Evolutionary conservation across 2,888 invertebrate genomes (phyloP).

Genomic region (Sepioteuthis lessoniana): DNA sequence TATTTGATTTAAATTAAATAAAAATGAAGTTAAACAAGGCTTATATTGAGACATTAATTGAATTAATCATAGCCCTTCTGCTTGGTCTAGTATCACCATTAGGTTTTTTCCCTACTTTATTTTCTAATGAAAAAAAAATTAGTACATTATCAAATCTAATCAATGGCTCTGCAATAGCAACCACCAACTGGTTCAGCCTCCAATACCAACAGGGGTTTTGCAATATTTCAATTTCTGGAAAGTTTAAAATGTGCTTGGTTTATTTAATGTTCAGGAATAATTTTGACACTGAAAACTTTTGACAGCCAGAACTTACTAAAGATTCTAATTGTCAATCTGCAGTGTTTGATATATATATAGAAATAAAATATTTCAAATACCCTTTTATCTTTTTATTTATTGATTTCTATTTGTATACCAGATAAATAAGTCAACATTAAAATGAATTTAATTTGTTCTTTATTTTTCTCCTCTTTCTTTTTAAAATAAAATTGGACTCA

Average conservation of each 20-base stretch:
- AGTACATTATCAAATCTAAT: too few relatives aligned
- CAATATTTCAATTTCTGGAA: too few relatives aligned
- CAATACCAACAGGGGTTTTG: too few relatives aligned
- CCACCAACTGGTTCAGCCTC: not conserved
- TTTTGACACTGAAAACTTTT: not conserved
- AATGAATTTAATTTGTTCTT: too few relatives aligned
- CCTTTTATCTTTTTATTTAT: not conserved
- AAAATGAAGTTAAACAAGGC: too few relatives aligned
- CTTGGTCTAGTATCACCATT: not conserved
- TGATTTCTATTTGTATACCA: not conserved
- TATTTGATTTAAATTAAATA: not conserved
- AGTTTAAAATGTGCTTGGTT: too few relatives aligned
- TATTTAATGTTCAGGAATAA: not conserved
- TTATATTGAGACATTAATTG: not conserved
- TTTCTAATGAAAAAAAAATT: too few relatives aligned
- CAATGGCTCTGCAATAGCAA: not conserved
- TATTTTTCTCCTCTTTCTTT: too few relatives aligned
- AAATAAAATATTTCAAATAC: not conserved
- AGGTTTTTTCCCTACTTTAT: too few relatives aligned
- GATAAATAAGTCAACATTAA: too few relatives aligned
- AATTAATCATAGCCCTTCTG: not conserved
- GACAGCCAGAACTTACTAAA: not conserved
- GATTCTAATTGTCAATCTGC: not conserved
- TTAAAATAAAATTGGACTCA: not conserved
- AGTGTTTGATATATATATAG: not conserved